Evolutionary conservation across 1,140 invertebrate genomes (phyloP), one percentile per base, ranked within the genome.

Genomic region (Bradynema listronoti): DNA sequence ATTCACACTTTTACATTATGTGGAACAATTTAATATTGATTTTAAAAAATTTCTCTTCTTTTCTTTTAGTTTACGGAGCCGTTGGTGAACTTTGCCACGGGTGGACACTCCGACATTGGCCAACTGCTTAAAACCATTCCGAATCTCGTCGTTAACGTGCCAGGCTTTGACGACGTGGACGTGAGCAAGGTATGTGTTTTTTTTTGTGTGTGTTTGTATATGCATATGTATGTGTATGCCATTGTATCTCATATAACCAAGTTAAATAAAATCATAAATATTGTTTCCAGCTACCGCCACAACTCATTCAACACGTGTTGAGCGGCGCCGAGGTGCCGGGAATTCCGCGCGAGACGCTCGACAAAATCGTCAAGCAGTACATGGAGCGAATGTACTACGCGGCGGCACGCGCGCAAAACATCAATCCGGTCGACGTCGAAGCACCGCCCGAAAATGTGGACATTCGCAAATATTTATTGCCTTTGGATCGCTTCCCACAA

Each of bases 271-370:
- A 36, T n/a, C n/a, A n/a, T n/a, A n/a, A n/a, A n/a, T n/a, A n/a
- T n/a, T n/a, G n/a, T n/a, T n/a, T 65, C 57, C 43, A 69, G 66
- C 27, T 72, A 22, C 41, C 54, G 51, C 75, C 75, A 9, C 42
- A 50, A 19, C 34, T 75, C 19, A 53, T 75, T 34, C 61, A 61
- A n/a, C 61, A 75, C 33, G 72, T 78, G 9, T 45, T 75, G 9
- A 71, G 70, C n/a, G 75, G 74, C 11, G 73, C 74, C 1, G 61
- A 67, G 43, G 61, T 75, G 42, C 74, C 74, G 25, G 74, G 74
- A 36, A 63, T 77, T 43, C 73, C 76, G 1, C 58, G 58, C 41
- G 72, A 76, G 27, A 68, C 69, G 6, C 62, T 78, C 14, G 67
- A 78, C 51, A 32, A 25, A 7, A 58, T 78, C 36, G 67, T 77